phyloP scores from a whole-genome alignment of 2,113 vertebrate species.

The Myodes glareolus region DNA sequence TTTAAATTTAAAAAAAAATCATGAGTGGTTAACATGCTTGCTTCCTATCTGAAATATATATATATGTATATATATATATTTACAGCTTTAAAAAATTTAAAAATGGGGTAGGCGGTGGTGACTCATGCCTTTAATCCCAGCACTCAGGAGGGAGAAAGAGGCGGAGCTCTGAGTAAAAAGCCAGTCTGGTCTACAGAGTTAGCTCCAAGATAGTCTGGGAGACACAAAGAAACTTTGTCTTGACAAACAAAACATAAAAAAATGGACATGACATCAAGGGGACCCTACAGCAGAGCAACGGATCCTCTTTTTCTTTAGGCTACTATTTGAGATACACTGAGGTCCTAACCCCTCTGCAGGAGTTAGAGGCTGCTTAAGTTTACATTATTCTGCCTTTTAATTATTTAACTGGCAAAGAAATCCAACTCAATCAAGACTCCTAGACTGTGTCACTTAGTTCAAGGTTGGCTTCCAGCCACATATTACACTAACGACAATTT shows the following conservation, averaged over 20 bases:
- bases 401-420: not conserved
- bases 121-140: not conserved
- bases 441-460: constrained; percentile 2
- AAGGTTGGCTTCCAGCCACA: not conserved
- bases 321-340: not conserved
- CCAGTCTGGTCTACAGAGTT: not conserved
- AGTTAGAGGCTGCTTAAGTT: not conserved
- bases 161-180: not conserved
- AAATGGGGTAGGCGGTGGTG: not conserved
- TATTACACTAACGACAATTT: not conserved
- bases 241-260: too few species aligned
- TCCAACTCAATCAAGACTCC: not conserved
- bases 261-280: not conserved
- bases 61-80: not conserved
- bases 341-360: not conserved
- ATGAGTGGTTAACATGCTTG: not conserved
- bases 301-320: not conserved
- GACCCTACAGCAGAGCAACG: not conserved
- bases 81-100: not conserved
- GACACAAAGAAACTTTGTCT: not conserved
- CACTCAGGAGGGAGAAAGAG: not conserved
- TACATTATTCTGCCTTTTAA: not conserved
- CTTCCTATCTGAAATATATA: not conserved
- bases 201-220: not conserved
- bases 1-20: not conserved